Conservation (phyloP, 2,113 vertebrate genomes). For the Turnix velox region DNA sequence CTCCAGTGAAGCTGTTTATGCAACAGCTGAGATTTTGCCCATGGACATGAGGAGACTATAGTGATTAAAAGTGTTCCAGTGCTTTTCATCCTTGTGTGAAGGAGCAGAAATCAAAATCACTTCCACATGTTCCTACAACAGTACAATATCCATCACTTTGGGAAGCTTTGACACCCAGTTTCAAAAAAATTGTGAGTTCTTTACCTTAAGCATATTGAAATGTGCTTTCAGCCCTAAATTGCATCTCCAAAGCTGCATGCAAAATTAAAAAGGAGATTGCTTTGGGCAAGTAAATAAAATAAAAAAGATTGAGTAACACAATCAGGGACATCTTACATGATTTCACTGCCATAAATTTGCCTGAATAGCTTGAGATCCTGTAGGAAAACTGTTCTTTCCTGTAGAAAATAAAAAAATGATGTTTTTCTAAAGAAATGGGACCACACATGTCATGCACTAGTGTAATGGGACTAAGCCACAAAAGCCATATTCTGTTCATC, state of each 20-base stretch:
- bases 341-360: constrained; percentile 8
- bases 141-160: background rate
- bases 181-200: background rate
- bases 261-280: background rate
- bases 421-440: constrained; percentile 14
- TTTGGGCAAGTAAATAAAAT: constrained; percentile 13
- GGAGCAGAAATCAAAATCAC: background rate
- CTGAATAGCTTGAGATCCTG: background rate
- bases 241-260: background rate
- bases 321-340: background rate
- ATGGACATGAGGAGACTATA: background rate
- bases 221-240: background rate
- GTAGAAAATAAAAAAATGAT: background rate
- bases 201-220: background rate
- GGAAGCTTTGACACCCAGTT: background rate
- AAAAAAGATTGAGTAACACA: background rate
- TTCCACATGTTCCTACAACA: background rate
- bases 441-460: background rate
- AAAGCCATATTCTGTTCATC: background rate
- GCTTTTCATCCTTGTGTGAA: background rate
- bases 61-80: background rate
- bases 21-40: constrained; percentile 17
- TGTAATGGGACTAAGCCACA: background rate
- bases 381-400: constrained; percentile 8
- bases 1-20: background rate